These are phyloP conservation scores for Reticulitermes lucifugus DNA, from an alignment of 2,888 invertebrate genomes.

Conservation along the genomic window DNA sequence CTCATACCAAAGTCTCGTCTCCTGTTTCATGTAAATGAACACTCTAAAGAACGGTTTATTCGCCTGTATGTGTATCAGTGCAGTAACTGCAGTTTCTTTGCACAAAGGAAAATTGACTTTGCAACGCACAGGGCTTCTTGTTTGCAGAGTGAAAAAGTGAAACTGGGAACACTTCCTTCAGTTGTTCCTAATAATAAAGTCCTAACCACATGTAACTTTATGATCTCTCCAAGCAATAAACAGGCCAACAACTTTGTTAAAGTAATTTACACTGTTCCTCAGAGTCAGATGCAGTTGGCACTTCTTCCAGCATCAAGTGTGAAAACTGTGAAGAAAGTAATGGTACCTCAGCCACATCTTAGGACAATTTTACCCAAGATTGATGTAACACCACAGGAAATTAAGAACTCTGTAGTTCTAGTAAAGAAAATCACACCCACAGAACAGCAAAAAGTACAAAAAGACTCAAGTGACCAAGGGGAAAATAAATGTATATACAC, in stretches of 20 bases:
- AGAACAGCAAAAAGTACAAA: neutral
- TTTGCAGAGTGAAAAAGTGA: neutral
- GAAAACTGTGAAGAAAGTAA: neutral
- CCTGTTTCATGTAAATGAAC: slow-evolving; percentile 38
- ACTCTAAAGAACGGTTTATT: neutral
- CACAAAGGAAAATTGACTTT: slow-evolving; percentile 37
- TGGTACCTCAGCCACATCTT: neutral
- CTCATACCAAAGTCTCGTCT: slow-evolving; percentile 41
- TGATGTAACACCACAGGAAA: neutral
- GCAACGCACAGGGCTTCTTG: slow-evolving; percentile 26
- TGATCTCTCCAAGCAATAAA: neutral
- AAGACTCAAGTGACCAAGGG: neutral
- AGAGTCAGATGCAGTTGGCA: slow-evolving; percentile 6
- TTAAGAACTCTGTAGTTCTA: too few species aligned
- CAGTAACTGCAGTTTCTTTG: slow-evolving; percentile 27
- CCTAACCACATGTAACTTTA: neutral
- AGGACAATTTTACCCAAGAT: neutral
- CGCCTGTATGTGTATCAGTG: slow-evolving; percentile 38
- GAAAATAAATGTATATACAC: neutral
- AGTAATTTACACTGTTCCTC: slow-evolving; percentile 21
- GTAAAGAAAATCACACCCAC: too few species aligned
- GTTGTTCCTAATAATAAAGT: neutral
- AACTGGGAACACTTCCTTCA: neutral
- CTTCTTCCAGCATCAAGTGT: neutral
- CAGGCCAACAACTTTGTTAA: neutral